Evolutionary conservation across 1,140 invertebrate genomes (phyloP), one percentile per base, ranked within the genome.

Genomic region (Drosophila equinoxialis): DNA sequence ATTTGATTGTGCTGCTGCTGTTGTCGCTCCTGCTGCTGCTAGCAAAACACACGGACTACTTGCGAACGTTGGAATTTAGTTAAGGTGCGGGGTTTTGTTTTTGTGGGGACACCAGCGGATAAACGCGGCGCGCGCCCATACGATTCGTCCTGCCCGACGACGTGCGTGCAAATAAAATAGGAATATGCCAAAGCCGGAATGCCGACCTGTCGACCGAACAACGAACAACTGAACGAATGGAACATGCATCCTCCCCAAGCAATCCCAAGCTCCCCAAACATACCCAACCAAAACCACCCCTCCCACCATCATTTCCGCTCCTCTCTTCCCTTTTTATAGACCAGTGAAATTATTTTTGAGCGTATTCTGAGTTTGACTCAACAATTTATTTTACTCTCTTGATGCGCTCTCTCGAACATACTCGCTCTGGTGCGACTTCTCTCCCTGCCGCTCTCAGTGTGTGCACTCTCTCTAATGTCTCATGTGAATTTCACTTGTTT

Each of bases 91-190:
- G 7, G 14, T 17, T 17, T 17, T 57, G 33, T 77, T 60, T 57
- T 70, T 69, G 60, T 65, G 63, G 17, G 42, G 30, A 30, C 30
- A 66, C 62, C 61, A 64, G 68, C 58, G n/a, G 51, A 62, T 54
- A 63, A 65, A 58, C 55, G 67, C 33, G 51, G 51, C 71, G 62
- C 74, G 81, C 66, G 45, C 45, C 45, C 68, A 57, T 68, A 81
- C 82, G 81, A 81, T 79, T 79, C 83, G 82, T 86, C 82, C 82
- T 85, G 82, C 64, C 84, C 82, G 82, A 86, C 82, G 82, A 86
- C 78, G 84, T 85, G 82, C 82, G 82, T 85, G 79, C 82, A 82
- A 85, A 85, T 85, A 77, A 70, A 69, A 51, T 37, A 51, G 59
- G 58, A 55, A 61, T 63, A 51, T 45, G 45, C 55, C 26, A 33